Evolutionary conservation across 2,113 vertebrate species (phyloP).

Genomic region (Nothoprocta pentlandii): DNA sequence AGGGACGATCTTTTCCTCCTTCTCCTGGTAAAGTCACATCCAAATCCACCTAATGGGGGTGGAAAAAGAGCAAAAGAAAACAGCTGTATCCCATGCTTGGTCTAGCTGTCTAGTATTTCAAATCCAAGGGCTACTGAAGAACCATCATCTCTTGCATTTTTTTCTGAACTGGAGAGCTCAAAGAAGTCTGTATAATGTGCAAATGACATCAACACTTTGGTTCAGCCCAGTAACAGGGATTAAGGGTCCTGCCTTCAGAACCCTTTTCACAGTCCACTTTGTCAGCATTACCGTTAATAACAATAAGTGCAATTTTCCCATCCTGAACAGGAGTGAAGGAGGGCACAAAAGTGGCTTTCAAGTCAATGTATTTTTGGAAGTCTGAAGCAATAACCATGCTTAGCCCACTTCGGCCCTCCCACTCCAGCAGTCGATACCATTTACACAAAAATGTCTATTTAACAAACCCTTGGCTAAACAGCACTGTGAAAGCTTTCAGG

Average conservation of each 20-base stretch:
- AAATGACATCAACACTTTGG: neutral
- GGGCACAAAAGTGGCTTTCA: neutral
- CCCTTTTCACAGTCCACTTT: neutral
- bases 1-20: conserved; percentile 98
- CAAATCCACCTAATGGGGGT: conserved; percentile 90
- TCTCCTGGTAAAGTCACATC: conserved; percentile 98
- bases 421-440: neutral
- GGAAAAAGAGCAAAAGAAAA: neutral
- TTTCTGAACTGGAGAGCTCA: neutral
- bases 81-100: neutral
- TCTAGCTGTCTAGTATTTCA: neutral
- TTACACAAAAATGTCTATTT: neutral
- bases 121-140: neutral
- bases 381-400: neutral
- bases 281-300: neutral
- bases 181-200: neutral
- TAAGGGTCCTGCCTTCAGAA: neutral
- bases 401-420: neutral
- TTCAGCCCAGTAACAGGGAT: neutral
- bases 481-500: neutral
- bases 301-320: neutral
- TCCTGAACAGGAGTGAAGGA: neutral
- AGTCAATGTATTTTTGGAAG: neutral
- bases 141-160: neutral
- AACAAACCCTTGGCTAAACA: neutral